Evolutionary conservation across 2,113 vertebrate genomes (phyloP), one percentile per base, ranked within the genome.

Genomic region (Ctenomys sociabilis): DNA sequence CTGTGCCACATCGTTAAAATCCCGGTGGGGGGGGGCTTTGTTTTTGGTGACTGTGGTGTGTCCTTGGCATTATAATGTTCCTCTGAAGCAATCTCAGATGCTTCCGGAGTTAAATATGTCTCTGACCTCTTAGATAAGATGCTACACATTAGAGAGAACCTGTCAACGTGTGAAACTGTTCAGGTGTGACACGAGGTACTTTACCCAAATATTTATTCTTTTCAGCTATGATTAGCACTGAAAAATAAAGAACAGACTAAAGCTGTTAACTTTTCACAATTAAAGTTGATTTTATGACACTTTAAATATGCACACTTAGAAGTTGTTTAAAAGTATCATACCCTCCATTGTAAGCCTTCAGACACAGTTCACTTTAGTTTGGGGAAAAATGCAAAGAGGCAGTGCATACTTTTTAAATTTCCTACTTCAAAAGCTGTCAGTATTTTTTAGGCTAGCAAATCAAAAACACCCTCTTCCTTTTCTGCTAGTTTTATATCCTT

Each of bases 71-170:
- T 78, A 19, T 68, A 70, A 35, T 59, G 0, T 80, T 24, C 90
- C 81, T 93, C 63, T 57, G 63, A 91, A 88, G 87, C 93, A 40
- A 92, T 93, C 95, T 93, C 92, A 96, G 93, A 45, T 96, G 54
- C 85, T 97, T 97, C 61, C 96, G 97, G 97, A 97, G 96, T 90
- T 96, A 97, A 97, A 86, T 97, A 16, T n/a, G 4, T 94, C 93
- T 66, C 4, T 95, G 10, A 68, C 97, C 6, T 83, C 94, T 95
- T 64, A 57, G 57, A 82, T 97, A 95, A 93, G 59, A 87, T 95
- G 52, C 17, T 28, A 94, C 43, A 21, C 72, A 85, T 85, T 26
- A 35, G 78, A 90, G 91, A 96, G 94, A 97, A 92, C 68, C 96
- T 49, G 19, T 85, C 49, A 88, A 75, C 35, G 12, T 45, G 24